Percentiles rank a stretch among this genome's conserved stretches.
These are phyloP conservation scores for Endotricha flammealis DNA, from an alignment of 2,888 invertebrate species.

Conservation along the genomic window DNA sequence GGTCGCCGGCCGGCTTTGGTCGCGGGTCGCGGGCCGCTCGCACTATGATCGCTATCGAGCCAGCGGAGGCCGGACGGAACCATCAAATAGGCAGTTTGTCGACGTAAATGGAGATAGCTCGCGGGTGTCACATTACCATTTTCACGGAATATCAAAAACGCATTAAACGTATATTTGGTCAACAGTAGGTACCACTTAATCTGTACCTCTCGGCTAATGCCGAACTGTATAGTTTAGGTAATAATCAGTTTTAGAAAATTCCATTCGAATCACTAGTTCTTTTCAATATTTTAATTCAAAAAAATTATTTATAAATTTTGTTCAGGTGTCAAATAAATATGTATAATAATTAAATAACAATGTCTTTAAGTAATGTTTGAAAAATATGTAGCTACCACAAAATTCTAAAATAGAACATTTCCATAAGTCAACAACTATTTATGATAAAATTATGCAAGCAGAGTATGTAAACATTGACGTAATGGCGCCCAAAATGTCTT, in stretches of 20 bases:
- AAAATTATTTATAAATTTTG: too few species aligned
- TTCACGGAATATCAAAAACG: slow-evolving; percentile 51
- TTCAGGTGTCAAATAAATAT: too few species aligned
- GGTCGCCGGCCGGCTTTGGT: slow-evolving; percentile 46
- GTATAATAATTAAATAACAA: too few species aligned
- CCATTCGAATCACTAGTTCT: too few species aligned
- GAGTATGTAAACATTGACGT: neutral
- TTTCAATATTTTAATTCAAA: too few species aligned
- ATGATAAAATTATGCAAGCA: neutral
- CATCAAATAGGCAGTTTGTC: slow-evolving; percentile 42
- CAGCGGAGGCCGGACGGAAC: too few species aligned
- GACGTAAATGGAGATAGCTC: slow-evolving; percentile 43
- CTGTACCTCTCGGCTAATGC: neutral
- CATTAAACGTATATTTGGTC: slow-evolving; percentile 48
- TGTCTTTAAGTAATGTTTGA: too few species aligned
- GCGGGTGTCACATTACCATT: slow-evolving; percentile 54
- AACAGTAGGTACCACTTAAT: slow-evolving; percentile 11
- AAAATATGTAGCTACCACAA: too few species aligned
- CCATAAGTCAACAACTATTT: too few species aligned
- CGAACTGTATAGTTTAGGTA: too few species aligned
- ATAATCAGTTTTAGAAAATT: too few species aligned
- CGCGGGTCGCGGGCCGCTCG: slow-evolving; percentile 17
- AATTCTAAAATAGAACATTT: too few species aligned
- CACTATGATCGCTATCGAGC: slow-evolving; percentile 39
- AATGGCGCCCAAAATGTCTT: slow-evolving; percentile 6